Evolutionary conservation across 2,797 vertebrate species (phyloP).

Genomic region (Esox masquinongy): DNA sequence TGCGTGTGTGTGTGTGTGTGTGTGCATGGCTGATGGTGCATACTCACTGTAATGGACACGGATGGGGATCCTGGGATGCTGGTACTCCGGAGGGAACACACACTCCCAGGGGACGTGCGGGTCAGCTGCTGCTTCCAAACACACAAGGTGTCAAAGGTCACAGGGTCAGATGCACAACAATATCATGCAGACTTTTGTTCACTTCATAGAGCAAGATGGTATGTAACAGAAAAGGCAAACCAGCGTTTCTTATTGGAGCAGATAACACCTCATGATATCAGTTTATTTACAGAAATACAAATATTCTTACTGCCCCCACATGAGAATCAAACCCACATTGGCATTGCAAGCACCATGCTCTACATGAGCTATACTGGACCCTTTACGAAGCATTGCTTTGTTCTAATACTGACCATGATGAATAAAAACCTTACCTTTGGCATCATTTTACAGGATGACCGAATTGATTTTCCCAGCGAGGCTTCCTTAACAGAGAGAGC

Average conservation of each 20-base stretch:
- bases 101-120: slow-evolving; percentile 89
- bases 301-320: too few relatives aligned
- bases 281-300: too few relatives aligned
- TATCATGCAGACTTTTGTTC: neutral
- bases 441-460: slow-evolving; percentile 74
- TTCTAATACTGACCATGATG: neutral
- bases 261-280: too few relatives aligned
- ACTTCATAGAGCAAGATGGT: neutral
- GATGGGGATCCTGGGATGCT: slow-evolving; percentile 82
- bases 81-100: slow-evolving; percentile 82
- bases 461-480: slow-evolving; percentile 42
- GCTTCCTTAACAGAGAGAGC: slow-evolving; percentile 21
- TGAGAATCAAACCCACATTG: too few relatives aligned
- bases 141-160: neutral
- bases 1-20: slow-evolving; percentile 1
- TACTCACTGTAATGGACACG: slow-evolving; percentile 86
- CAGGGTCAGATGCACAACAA: slow-evolving; percentile 3
- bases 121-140: slow-evolving; percentile 70
- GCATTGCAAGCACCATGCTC: too few relatives aligned
- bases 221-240: too few relatives aligned
- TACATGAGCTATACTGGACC: too few relatives aligned
- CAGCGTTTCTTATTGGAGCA: too few relatives aligned
- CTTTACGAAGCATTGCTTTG: neutral
- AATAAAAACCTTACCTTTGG: slow-evolving; percentile 66
- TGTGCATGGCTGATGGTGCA: neutral